Base-by-base conservation (phyloP, 2,113 vertebrate genomes). In the Lonchura striata region DNA sequence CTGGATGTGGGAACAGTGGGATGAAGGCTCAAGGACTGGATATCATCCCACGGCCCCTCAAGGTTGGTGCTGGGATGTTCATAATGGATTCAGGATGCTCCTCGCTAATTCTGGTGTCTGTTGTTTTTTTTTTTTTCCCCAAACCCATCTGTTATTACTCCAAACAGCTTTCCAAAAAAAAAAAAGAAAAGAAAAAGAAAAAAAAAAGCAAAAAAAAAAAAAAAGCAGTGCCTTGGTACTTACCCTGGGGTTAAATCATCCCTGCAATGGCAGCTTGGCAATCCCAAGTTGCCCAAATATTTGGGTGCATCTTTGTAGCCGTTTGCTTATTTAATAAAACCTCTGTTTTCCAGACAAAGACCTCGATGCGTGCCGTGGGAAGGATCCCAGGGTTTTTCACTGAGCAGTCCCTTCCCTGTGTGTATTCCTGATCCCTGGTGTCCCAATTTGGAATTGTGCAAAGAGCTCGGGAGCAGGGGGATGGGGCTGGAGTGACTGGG, bases 311-410 rank as follows among this genome's bases (percentile, higher is more conserved):
- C 82, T 37, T 54, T 50, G 72, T 61, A 35, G 76, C 54, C 82
- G 50, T 93, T 96, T 89, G 88, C 85, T 74, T 89, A 66, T 80
- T 95, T 95, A 92, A 93, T 89, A 77, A 74, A 82, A 77, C 27
- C 21, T 54, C 70, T 59, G 37, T 30, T 94, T 71, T 78, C 53
- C 92, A 69, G 88, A 82, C 66, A 84, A 66, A 96, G 17, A 49
- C 10, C 46, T 49, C 7, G 0, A 8, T 3, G 28, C 0, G 0
- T n/a, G n/a, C 47, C 37, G 39, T 3, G 6, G 54, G 47, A 59
- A 59, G 17, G 60, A 71, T 33, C 57, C 14, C 46, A 7, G 27
- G 30, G 60, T 20, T 88, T 87, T 71, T 27, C 35, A 30, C 35
- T 3, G 27, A 69, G 54, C 37, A 15, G 21, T 6, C 1, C 0